Percentiles rank a stretch among this genome's conserved stretches.
Evolutionary conservation across 2,888 invertebrate species (phyloP).

Genomic region (Conistra vaccinii): DNA sequence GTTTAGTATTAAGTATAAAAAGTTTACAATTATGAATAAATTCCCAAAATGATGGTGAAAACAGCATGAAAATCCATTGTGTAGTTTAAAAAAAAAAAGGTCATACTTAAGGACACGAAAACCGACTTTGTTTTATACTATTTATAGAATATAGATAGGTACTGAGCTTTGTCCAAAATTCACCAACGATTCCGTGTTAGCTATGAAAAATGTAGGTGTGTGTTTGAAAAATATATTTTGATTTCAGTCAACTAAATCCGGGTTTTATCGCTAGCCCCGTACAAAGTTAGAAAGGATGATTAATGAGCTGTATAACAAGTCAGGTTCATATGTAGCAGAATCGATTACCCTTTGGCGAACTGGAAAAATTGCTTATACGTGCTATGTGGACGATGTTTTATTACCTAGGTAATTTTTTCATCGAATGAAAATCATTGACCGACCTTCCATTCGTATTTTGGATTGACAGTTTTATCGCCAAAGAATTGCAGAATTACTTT

Average conservation of each 20-base stretch:
- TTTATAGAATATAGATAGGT: not conserved
- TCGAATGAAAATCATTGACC: constrained; percentile 20
- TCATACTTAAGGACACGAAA: not conserved
- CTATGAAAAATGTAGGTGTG: constrained; percentile 39
- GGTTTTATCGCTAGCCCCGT: constrained; percentile 54
- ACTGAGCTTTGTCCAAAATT: not conserved
- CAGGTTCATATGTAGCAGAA: constrained; percentile 70
- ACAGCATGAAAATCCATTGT: not conserved
- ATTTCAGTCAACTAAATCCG: constrained; percentile 46
- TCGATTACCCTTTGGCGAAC: constrained; percentile 67
- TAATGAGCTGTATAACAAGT: constrained; percentile 68
- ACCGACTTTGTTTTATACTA: not conserved
- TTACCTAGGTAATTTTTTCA: constrained; percentile 38
- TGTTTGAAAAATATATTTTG: constrained; percentile 54
- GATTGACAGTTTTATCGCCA: not conserved
- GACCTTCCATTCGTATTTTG: not conserved
- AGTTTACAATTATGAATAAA: no score
- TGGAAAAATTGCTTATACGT: constrained; percentile 69
- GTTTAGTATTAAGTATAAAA: not conserved
- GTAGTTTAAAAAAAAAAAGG: no score
- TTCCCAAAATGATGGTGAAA: not conserved
- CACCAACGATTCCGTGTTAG: constrained; percentile 9
- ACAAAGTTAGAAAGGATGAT: constrained; percentile 65
- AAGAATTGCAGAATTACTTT: no score
- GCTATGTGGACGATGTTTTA: constrained; percentile 41